Percentiles rank a stretch among this genome's conserved stretches.
These are phyloP conservation scores for Pilophorus perplexus DNA, from an alignment of 2,888 invertebrate genomes.

Conservation along the genomic window DNA sequence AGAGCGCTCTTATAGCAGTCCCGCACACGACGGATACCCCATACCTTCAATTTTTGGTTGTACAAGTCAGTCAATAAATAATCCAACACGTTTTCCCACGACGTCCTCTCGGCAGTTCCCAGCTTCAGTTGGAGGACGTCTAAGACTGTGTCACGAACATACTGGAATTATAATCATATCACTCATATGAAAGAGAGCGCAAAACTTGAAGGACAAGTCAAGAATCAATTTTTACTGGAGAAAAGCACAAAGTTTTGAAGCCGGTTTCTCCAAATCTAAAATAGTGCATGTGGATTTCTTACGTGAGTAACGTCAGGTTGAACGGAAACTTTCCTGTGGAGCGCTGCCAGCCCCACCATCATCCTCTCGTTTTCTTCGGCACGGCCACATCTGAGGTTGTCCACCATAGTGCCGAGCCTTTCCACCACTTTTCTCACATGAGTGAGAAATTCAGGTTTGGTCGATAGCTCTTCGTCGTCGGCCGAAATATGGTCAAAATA, in stretches of 20 bases:
- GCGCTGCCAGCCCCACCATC: background rate
- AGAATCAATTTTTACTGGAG: background rate
- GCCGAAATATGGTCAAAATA: background rate
- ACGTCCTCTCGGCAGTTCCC: background rate
- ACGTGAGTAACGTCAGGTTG: background rate
- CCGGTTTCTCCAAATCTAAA: no score
- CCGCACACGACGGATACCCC: no score
- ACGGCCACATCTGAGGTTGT: background rate
- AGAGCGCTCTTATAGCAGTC: no score
- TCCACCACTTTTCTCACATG: conserved; percentile 5
- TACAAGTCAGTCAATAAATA: background rate
- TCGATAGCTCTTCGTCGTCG: background rate
- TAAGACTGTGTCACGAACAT: conserved; percentile 1
- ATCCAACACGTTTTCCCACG: conserved; percentile 13
- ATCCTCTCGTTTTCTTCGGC: background rate
- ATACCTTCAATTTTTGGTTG: conserved; percentile 8
- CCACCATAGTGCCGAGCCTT: background rate
- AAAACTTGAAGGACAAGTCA: no score
- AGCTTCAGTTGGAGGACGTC: background rate
- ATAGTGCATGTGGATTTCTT: no score
- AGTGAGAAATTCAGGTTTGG: background rate
- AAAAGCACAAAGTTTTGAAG: background rate
- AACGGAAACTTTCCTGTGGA: conserved; percentile 4
- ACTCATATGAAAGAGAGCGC: no score
- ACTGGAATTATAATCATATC: background rate